These are phyloP conservation scores for Physocephala rufipes DNA, from an alignment of 2,888 invertebrate species.

Conservation along the genomic window DNA sequence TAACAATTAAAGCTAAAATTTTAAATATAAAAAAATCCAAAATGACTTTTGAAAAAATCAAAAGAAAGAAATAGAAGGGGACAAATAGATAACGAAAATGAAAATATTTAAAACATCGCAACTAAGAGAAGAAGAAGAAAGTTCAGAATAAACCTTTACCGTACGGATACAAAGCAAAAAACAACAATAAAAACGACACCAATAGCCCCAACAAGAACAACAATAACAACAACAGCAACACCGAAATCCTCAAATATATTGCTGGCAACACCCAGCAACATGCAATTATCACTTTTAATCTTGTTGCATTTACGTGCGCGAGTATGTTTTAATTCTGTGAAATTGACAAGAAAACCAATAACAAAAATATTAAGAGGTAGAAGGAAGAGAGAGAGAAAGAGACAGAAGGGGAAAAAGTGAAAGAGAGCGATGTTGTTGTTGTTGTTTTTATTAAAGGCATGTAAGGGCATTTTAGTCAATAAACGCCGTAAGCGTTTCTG, in stretches of 20 bases:
- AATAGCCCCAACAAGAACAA: constrained; percentile 47
- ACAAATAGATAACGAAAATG: no score
- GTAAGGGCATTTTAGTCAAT: constrained; percentile 24
- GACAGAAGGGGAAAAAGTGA: background rate
- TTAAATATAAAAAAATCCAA: no score
- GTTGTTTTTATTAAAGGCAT: background rate
- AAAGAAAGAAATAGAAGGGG: no score
- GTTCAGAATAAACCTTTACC: background rate
- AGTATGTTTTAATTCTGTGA: no score
- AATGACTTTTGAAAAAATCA: no score
- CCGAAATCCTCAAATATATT: background rate
- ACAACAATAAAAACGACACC: constrained; percentile 15
- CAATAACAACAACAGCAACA: background rate
- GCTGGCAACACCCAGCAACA: constrained; percentile 9
- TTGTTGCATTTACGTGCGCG: no score
- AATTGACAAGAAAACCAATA: no score
- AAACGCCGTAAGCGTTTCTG: constrained; percentile 10
- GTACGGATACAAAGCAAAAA: background rate
- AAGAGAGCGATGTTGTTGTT: constrained; percentile 11
- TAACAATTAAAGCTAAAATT: no score
- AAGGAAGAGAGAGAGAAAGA: no score
- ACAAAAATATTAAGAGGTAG: no score
- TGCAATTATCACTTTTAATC: constrained; percentile 3
- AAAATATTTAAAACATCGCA: background rate
- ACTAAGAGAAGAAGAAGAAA: background rate